Evolutionary conservation across 1,140 invertebrate genomes (phyloP), one percentile per base, ranked within the genome.

Genomic region (Musca vetustissima): DNA sequence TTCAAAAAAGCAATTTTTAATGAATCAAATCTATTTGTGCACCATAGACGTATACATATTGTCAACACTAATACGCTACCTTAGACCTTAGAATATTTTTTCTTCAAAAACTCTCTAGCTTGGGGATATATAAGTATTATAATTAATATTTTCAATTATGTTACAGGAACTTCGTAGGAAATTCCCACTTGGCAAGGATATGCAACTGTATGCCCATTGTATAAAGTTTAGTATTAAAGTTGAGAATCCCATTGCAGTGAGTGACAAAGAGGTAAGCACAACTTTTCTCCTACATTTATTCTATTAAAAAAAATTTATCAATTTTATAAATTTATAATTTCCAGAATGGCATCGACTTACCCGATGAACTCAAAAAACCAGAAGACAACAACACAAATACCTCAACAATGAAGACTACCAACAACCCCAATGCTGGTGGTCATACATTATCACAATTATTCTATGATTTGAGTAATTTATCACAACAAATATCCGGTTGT

Each of bases 141-240:
- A 28, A 28, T 4, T 19, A 32, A 59, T 43, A 47, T 67, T 47
- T 21, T 6, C 28, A n/a, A 15, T 48, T 48, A 47, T 17, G 1
- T 67, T 67, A 15, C 15, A 72, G 71, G 70, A 73, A n/a, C 66
- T 81, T 52, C 57, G 55, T 4, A 55, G 73, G 2, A 71, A 66
- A 2, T 64, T 81, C 64, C 67, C 76, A 0, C 64, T 70, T 0
- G 69, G 68, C 2, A 61, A 66, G 6, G 79, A 81, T 11, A 55
- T 81, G 50, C 79, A 80, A 69, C 70, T 77, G 13, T 74, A 77
- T 43, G 68, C 71, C 9, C 79, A 81, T 52, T 79, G 74, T 4
- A 61, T 81, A 7, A 71, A 71, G 21, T 73, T 73, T 48, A 67
- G 68, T 19, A 22, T 73, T 1, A 73, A 68, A 68, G 61, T 73